Base-by-base conservation (phyloP, 2,888 invertebrate genomes). In the Himalopsyche kuldschensis region DNA sequence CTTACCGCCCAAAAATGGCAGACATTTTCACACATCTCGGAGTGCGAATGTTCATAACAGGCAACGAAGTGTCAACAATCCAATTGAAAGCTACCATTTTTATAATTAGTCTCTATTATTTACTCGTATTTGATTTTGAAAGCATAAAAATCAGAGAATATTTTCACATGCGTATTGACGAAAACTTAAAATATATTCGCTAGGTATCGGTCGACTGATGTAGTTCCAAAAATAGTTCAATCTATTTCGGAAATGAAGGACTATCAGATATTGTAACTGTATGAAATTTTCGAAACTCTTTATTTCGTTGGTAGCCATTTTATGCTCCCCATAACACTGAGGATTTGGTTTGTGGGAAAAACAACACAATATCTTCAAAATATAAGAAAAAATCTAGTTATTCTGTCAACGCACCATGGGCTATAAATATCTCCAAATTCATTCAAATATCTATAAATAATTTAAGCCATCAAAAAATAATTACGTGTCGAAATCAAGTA, bases 1-100 rank as follows among this genome's bases (percentile, higher is more conserved):
- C 90, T 91, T 86, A 91, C 91, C 90, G 89, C 86, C 91, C 91
- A 87, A 88, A 91, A 17, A 88, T 88, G 83, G 90, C 91, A 86
- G 89, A 89, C 88, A 90, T 88, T 48, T 88, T 83, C 24, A 87
- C 88, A 88, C 90, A 89, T 82, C 87, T 88, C 0, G 91, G 91
- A 0, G 90, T 89, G 24, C 88, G 88, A 31, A 91, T 89, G n/a
- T 89, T 88, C 90, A 90, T 90, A 15, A 91, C 90, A 3, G 90
- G 91, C 48, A 90, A 88, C 87, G 89, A 89, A 0, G 82, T 86
- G 32, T 86, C 86, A 0, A 86, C 86, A 20, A 78, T 87, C 89
- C 90, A 89, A 86, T 89, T 89, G 82, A 89, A 90, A 0, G 89
- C 88, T 77, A 88, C 87, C 90, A 90, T 90, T 87, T 88, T 88